A percentile compares a stretch with the other conserved stretches of the same genome.
phyloP scores from a whole-genome alignment of 2,797 vertebrate genomes.

The Lepus townsendii region DNA sequence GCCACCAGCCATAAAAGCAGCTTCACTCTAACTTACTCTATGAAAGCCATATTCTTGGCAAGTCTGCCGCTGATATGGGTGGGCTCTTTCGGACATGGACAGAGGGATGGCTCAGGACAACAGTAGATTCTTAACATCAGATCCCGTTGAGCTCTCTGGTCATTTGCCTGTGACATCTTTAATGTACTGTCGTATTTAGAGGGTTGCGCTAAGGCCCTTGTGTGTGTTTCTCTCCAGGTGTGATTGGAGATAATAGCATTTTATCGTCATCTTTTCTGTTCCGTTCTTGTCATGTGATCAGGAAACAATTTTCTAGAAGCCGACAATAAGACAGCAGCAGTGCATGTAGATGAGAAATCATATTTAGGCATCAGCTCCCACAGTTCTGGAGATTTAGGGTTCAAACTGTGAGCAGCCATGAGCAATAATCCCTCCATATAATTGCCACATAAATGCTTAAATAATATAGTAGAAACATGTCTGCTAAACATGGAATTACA shows the following conservation, averaged over 20 bases:
- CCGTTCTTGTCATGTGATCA: slow-evolving; percentile 52
- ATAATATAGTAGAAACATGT: slow-evolving; percentile 14
- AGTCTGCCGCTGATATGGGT: background rate
- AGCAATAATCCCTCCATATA: background rate
- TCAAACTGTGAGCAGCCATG: slow-evolving; percentile 1
- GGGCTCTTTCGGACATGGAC: background rate
- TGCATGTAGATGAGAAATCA: slow-evolving; percentile 60
- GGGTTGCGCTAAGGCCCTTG: background rate
- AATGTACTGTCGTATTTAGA: background rate
- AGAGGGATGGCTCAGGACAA: background rate
- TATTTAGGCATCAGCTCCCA: background rate
- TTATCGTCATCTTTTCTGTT: slow-evolving; percentile 37
- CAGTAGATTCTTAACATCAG: background rate
- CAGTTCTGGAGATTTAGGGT: background rate
- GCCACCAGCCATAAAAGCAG: background rate
- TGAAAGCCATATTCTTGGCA: slow-evolving; percentile 28
- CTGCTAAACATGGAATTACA: slow-evolving; percentile 1
- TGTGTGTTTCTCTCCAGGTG: slow-evolving; percentile 34
- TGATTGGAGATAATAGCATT: slow-evolving; percentile 36
- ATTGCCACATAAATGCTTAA: slow-evolving; percentile 16
- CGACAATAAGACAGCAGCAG: slow-evolving; percentile 14
- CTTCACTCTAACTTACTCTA: background rate
- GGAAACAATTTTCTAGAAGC: slow-evolving; percentile 26
- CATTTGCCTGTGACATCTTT: background rate
- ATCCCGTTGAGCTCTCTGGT: background rate